These are phyloP conservation scores for Julus scandinavius DNA, from an alignment of 2,888 invertebrate genomes.

Conservation along the genomic window DNA sequence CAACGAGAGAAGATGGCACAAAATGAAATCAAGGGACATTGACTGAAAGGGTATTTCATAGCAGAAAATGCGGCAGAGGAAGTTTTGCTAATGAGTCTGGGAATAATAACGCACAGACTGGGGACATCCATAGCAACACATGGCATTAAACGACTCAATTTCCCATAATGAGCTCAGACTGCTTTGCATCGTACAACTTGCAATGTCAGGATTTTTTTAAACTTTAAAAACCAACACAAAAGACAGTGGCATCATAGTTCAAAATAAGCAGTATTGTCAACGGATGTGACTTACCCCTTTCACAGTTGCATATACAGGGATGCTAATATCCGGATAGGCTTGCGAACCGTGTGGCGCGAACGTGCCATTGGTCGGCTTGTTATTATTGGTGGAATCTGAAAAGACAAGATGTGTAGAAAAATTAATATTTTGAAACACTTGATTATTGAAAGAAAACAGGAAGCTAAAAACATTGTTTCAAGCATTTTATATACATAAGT, in stretches of 20 bases:
- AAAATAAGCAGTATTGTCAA: background rate
- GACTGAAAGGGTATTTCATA: constrained; percentile 17
- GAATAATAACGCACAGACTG: constrained; percentile 12
- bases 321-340: constrained; percentile 64
- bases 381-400: constrained; percentile 58
- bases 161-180: constrained; percentile 2
- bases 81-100: constrained; percentile 28
- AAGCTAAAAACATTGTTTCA: too few relatives aligned
- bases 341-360: constrained; percentile 57
- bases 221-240: background rate
- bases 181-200: constrained; percentile 15
- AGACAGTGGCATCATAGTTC: background rate
- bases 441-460: too few relatives aligned
- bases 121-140: background rate
- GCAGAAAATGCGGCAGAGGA: background rate
- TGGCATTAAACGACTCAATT: constrained; percentile 16
- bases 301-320: constrained; percentile 95
- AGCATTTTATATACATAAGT: too few relatives aligned
- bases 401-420: background rate
- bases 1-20: background rate
- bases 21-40: background rate
- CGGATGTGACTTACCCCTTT: constrained; percentile 82
- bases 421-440: too few relatives aligned
- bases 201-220: background rate
- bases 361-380: constrained; percentile 54